Base-by-base conservation (phyloP, 2,888 invertebrate genomes). In the Dugesia japonica region DNA sequence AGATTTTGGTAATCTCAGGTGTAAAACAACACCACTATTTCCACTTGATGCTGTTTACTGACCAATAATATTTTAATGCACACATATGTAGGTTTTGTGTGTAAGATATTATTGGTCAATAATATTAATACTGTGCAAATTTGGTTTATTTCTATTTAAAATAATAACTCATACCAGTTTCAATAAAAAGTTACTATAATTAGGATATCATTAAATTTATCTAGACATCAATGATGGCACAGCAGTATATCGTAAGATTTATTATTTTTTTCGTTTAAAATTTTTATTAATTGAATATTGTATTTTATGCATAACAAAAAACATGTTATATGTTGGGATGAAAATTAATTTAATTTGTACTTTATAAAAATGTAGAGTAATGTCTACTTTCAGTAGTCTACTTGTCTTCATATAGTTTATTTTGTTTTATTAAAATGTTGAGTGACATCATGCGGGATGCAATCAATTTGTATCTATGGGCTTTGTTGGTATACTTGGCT, bases 111-210 rank as follows among this genome's bases (percentile, higher is more conserved):
- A 56, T 56, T 56, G 56, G 56, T n/a, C 20, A 56, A 56, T 56
- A 20, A n/a, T 56, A n/a, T 56, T 56, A 56, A 56, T 56, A 56
- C n/a, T 56, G 56, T 56, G 56, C 56, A 56, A 56, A 7, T 56
- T 56, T 56, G 4, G 17, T n/a, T 9, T 20, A 13, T 56, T 56
- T 56, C 56, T 56, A 56, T 56, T 56, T 56, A n/a, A 56, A 56
- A 56, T 38, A 31, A 31, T 56, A 56, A 56, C n/a, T 56, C n/a
- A 56, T 20, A n/a, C 4, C 56, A 56, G n/a, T 56, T 23, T 56
- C 7, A 56, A 9, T 56, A 56, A n/a, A n/a, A 56, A 56, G 56
- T 56, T 56, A 56, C 56, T 56, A 56, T 20, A 20, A 56, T 20
- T 56, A 56, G 56, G 56, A 56, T 13, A 9, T 56, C 56, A 4